Base-by-base conservation (phyloP, 2,113 vertebrate species). In the Todiramphus chloris region DNA sequence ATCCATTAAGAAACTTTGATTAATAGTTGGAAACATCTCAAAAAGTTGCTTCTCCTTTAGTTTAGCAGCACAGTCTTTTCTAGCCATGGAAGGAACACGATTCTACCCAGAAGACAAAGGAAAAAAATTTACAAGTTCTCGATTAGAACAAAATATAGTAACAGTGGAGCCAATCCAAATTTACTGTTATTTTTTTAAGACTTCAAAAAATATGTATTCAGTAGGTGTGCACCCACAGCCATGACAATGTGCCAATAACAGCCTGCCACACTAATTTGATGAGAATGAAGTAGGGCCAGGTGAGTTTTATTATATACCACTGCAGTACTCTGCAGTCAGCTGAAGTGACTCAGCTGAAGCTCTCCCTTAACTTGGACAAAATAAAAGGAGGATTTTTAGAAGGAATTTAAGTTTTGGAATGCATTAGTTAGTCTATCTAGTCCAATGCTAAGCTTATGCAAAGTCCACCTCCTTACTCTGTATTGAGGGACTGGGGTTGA, bases 41-140 rank as follows among this genome's bases (percentile, higher is more conserved):
- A 98, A 98, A 25, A 99, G 98, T 78, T 99, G 98, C 46, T 98
- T 98, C 93, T 99, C 99, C 95, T 99, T 99, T 84, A 99, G 73
- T 92, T 98, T 97, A 30, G 98, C 90, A 16, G 99, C 99, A 95
- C 98, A 98, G 81, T 99, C 98, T 95, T 98, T 99, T 93, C 93
- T 98, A 95, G 98, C 97, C 23, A 97, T 87, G 91, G 98, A 97
- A 58, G 97, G 94, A 94, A 97, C 97, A 83, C 97, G 97, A 97
- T 98, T 99, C 99, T 99, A 97, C 94, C 27, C 56, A 94, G 80
- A 83, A 94, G 75, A 97, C 28, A 95, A 83, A 92, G 55, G 69
- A 60, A 96, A 78, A 59, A 74, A 13, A 89, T 53, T 53, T 51
- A 58, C 20, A 88, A 95, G 78, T 53, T 70, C 56, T 91, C 48